phyloP scores from a whole-genome alignment of 2,888 invertebrate species.

The Lepidocyrtoides sp. region DNA sequence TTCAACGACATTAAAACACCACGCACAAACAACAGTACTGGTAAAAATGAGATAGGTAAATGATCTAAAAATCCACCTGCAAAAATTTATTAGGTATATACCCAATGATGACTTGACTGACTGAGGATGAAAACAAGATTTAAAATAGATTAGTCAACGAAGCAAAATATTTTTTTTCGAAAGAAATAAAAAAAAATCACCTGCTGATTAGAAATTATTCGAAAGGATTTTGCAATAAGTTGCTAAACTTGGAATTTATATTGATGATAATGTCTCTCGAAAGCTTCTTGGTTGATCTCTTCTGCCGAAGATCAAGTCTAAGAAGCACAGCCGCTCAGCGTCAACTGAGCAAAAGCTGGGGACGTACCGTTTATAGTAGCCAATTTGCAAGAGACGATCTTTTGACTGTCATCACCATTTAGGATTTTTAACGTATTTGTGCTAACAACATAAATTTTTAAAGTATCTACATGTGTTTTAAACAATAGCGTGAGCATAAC shows the following conservation, averaged over 20 bases:
- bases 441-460: neutral
- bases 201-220: constrained; percentile 13
- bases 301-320: constrained; percentile 8
- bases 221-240: neutral
- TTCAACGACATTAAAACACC: neutral
- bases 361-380: neutral
- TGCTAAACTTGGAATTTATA: neutral
- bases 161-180: neutral
- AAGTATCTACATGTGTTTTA: neutral
- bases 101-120: neutral
- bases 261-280: constrained; percentile 8
- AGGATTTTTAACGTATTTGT: neutral
- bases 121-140: neutral
- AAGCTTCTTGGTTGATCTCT: neutral
- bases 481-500: no score
- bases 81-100: no score
- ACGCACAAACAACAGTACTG: neutral
- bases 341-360: constrained; percentile 19
- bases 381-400: no score
- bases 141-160: neutral
- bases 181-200: neutral
- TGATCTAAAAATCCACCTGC: constrained; percentile 12
- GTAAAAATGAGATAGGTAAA: no score
- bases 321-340: constrained; percentile 49
- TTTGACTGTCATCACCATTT: neutral